Evolutionary conservation across 2,797 vertebrate genomes (phyloP).

Genomic region (Discoglossus pictus): DNA sequence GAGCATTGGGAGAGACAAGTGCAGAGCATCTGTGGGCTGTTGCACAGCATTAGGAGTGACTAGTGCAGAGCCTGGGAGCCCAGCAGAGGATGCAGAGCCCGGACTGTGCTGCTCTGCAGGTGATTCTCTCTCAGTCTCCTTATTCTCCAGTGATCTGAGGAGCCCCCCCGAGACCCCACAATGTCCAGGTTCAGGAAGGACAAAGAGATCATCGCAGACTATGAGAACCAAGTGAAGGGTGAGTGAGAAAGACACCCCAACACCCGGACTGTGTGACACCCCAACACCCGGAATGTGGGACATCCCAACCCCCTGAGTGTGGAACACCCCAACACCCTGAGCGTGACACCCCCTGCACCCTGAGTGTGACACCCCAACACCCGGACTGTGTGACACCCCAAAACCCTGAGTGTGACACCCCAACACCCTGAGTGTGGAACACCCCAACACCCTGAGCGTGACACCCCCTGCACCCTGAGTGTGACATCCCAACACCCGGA

Average conservation of each 20-base stretch:
- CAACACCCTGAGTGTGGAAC: too few species aligned
- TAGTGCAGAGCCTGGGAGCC: constrained; percentile 26
- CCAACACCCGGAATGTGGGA: background rate
- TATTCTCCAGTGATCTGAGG: background rate
- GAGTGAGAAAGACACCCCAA: too few species aligned
- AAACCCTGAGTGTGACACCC: too few species aligned
- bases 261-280: constrained; percentile 4
- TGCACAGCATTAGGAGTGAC: too few species aligned
- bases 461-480: background rate
- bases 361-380: too few species aligned
- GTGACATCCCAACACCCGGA: background rate
- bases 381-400: too few species aligned
- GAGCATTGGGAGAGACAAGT: too few species aligned
- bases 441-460: too few species aligned
- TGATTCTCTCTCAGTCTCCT: constrained; percentile 10
- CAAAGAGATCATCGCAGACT: constrained; percentile 96
- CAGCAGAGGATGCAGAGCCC: background rate
- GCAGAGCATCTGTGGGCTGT: too few species aligned
- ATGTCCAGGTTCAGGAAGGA: constrained; percentile 96
- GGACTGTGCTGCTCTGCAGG: constrained; percentile 24
- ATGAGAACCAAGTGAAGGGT: constrained; percentile 98
- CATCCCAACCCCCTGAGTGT: too few species aligned
- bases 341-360: background rate
- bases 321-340: too few species aligned
- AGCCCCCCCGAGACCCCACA: constrained; percentile 56